These are phyloP conservation scores for Emydura subglobosa DNA, from an alignment of 2,113 vertebrate species.

Conservation along the genomic window DNA sequence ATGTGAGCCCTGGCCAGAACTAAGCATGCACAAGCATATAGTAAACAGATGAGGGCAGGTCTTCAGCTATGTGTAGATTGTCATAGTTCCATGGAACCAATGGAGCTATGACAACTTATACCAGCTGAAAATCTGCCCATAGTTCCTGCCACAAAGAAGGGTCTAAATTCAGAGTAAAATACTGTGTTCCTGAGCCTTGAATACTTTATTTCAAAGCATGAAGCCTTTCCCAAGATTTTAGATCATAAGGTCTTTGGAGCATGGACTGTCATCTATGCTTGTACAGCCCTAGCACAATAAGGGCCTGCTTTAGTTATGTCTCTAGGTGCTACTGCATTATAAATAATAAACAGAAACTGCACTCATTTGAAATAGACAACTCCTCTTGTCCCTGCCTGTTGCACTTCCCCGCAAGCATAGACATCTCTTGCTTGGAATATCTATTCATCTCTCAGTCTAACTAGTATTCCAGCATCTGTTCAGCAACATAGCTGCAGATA, in stretches of 20 bases:
- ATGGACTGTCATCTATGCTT: background rate
- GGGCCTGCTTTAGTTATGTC: background rate
- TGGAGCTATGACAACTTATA: background rate
- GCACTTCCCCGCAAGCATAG: background rate
- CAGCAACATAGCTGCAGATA: conserved; percentile 7
- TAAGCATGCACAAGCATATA: background rate
- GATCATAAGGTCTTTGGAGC: background rate
- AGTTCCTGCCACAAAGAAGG: no score
- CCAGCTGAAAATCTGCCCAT: background rate
- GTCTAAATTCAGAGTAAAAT: no score
- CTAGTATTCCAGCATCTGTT: background rate
- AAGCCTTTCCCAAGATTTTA: background rate
- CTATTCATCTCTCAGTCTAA: background rate
- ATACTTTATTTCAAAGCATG: background rate
- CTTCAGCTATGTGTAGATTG: no score
- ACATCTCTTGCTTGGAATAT: background rate
- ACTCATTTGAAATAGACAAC: background rate
- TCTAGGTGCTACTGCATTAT: background rate
- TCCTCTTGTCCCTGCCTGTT: background rate
- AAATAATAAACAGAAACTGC: background rate
- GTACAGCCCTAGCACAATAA: background rate
- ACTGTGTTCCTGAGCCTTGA: background rate
- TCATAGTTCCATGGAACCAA: background rate
- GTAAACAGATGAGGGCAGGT: background rate
- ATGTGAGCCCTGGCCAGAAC: background rate